Evolutionary conservation across 2,797 vertebrate species (phyloP), one percentile per base, ranked within the genome.

Genomic region (Selene dorsalis): DNA sequence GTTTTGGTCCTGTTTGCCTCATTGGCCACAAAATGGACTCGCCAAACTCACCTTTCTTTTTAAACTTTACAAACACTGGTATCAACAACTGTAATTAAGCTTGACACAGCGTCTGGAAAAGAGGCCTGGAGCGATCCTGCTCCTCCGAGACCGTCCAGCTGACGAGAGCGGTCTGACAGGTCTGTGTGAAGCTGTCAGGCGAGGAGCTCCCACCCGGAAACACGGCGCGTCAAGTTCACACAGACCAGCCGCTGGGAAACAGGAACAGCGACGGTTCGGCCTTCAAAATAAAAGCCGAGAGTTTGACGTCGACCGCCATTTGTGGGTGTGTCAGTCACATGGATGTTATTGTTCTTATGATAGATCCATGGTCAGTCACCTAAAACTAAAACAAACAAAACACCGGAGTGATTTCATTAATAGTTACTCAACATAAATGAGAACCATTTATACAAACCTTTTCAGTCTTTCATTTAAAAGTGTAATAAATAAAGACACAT

Each of bases 121-220:
- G 55, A 38, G 39, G 79, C 88, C 87, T 18, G 52, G 3, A 32
- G 82, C 81, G 32, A 11, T 43, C 20, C 6, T 53, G 63, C 3
- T 73, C 83, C 79, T 66, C 52, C 1, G 77, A 81, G 72, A 22
- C 18, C 20, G 13, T 10, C 10, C 70, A 53, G 57, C 71, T 84
- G 90, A 89, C 77, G 82, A 87, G 85, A 88, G 90, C 89, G 64
- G 87, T 72, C 76, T 84, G 90, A 94, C 94, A 92, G 92, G 89
- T 91, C 91, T 82, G 86, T 72, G 83, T 48, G 72, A 45, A 63
- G 71, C 87, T 86, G 84, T 75, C 79, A 88, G 85, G 52, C 57
- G 55, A 76, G 78, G 38, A 53, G 30, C 62, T 52, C 38, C 43
- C 22, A 77, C 79, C 85, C 84, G 87, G 88, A 91, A 90, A 84